Evolutionary conservation across 2,888 invertebrate genomes (phyloP).

Genomic region (Sphaeridia pumilis): DNA sequence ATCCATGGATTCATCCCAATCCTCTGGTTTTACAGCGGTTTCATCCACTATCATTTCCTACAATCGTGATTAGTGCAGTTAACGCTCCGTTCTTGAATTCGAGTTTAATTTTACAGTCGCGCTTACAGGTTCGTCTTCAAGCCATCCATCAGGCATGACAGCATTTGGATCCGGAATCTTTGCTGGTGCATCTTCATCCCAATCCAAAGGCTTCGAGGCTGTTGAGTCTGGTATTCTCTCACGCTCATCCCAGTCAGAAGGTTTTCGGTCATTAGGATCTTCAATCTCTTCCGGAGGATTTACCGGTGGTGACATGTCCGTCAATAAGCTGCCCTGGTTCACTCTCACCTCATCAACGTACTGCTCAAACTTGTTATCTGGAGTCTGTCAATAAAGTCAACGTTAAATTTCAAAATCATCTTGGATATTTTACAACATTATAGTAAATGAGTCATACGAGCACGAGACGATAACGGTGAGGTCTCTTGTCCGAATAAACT

Average conservation of each 20-base stretch:
- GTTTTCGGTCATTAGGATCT: constrained; percentile 69
- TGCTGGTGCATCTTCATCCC: constrained; percentile 90
- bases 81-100: background rate
- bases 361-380: constrained; percentile 30
- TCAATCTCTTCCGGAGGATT: constrained; percentile 91
- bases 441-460: constrained; percentile 28
- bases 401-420: too few species aligned
- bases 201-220: constrained; percentile 84
- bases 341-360: constrained; percentile 40
- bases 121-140: constrained; percentile 70
- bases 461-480: constrained; percentile 71
- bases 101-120: background rate
- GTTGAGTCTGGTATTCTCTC: constrained; percentile 80
- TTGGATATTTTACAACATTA: background rate
- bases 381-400: constrained; percentile 40
- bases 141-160: constrained; percentile 77
- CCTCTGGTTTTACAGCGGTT: constrained; percentile 70
- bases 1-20: constrained; percentile 97
- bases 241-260: constrained; percentile 93
- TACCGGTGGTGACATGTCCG: constrained; percentile 83
- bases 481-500: constrained; percentile 80
- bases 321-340: constrained; percentile 73
- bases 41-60: constrained; percentile 56
- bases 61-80: background rate
- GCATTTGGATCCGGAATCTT: constrained; percentile 77